Evolutionary conservation across 2,888 invertebrate genomes (phyloP).

Genomic region (Cantharis rustica): DNA sequence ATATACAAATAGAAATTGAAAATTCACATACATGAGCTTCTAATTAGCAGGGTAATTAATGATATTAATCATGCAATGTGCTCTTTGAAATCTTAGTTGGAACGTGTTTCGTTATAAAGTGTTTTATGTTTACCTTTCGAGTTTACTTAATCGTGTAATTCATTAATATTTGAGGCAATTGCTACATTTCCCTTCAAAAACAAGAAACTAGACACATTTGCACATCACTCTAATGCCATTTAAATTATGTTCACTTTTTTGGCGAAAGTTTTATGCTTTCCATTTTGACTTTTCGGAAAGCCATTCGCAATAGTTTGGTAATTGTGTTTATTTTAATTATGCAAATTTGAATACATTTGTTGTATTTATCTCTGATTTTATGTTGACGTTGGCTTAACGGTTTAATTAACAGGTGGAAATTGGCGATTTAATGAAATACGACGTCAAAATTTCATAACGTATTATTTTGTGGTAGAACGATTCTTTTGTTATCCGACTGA

Average conservation of each 20-base stretch:
- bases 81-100: conserved; percentile 22
- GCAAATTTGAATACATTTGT: not conserved
- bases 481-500: not conserved
- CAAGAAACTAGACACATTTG: not conserved
- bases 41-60: conserved; percentile 38
- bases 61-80: conserved; percentile 33
- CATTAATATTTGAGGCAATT: not conserved
- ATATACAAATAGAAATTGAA: conserved; percentile 22
- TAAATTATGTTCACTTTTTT: not conserved
- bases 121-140: not conserved
- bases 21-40: conserved; percentile 31
- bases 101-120: not conserved
- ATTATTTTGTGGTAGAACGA: not conserved
- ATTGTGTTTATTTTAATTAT: not conserved
- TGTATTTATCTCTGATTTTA: not conserved
- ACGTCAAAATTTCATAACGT: not conserved
- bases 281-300: not conserved
- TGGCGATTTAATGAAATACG: not conserved
- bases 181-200: not conserved
- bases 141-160: not conserved
- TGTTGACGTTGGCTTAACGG: not conserved
- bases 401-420: not conserved
- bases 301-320: not conserved
- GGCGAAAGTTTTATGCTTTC: not conserved
- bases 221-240: not conserved